Evolutionary conservation across 2,797 vertebrate species (phyloP).

Genomic region (Pangasius krempfi): DNA sequence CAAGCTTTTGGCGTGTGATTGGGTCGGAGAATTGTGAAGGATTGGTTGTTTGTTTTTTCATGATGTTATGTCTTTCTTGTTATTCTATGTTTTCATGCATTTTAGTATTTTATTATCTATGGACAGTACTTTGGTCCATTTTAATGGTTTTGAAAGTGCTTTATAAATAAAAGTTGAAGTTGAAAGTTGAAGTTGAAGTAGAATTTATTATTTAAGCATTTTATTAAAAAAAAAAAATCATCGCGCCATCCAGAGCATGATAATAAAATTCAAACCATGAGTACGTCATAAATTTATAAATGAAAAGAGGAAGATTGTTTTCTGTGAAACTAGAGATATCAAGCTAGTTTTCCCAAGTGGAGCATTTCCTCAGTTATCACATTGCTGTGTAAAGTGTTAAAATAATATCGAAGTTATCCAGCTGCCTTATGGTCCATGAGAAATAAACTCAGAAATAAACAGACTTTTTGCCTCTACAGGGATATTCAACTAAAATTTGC

Average conservation of each 20-base stretch:
- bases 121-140: no score
- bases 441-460: no score
- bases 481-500: not conserved
- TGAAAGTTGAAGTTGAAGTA: no score
- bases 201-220: not conserved
- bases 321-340: not conserved
- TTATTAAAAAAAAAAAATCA: not conserved
- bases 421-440: not conserved
- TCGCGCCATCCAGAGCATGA: not conserved
- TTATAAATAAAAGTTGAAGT: no score
- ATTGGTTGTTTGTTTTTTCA: no score
- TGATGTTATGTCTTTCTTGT: no score
- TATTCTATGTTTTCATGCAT: no score
- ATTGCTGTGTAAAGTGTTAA: not conserved
- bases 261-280: not conserved
- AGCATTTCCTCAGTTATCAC: not conserved
- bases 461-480: not conserved
- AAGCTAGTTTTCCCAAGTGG: not conserved
- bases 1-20: no score
- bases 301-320: not conserved
- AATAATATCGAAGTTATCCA: not conserved
- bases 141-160: no score
- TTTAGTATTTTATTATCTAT: no score
- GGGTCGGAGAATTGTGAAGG: no score
- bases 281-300: not conserved